A percentile compares a stretch with the other conserved stretches of the same genome.
Conservation (phyloP, 2,797 vertebrate genomes). For the Tangara arthus region DNA sequence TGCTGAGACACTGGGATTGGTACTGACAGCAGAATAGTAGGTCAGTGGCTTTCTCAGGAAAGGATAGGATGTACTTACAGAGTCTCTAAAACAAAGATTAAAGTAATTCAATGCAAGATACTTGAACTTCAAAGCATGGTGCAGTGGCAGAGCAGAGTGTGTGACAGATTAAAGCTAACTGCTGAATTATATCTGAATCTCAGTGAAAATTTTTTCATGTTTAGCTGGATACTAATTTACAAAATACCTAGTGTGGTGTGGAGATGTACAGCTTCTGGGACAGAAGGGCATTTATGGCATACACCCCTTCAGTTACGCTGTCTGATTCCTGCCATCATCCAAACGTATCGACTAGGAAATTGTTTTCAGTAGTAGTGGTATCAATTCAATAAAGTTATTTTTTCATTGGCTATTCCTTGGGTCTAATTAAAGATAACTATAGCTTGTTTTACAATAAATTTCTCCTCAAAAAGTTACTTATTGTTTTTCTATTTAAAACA, state of each 20-base stretch:
- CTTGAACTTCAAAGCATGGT: background rate
- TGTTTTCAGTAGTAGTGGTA: background rate
- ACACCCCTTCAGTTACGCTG: background rate
- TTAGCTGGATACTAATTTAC: background rate
- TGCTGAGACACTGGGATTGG: background rate
- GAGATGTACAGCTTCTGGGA: background rate
- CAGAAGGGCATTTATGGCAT: background rate
- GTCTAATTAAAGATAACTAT: background rate
- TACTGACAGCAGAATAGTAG: background rate
- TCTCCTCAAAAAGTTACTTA: background rate
- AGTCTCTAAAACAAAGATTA: background rate
- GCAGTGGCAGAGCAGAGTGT: background rate
- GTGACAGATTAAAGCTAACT: background rate
- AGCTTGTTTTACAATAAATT: background rate
- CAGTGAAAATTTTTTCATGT: background rate
- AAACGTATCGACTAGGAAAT: slow-evolving; percentile 26
- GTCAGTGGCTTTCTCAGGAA: background rate
- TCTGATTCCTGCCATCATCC: background rate
- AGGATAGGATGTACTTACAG: background rate
- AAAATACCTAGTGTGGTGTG: background rate
- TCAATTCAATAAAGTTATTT: slow-evolving; percentile 11
- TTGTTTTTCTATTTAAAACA: background rate
- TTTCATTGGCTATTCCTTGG: background rate
- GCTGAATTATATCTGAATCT: background rate
- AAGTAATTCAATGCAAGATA: background rate